Evolutionary conservation across 2,888 invertebrate genomes (phyloP).

Genomic region (Zygogramma bicolorata): DNA sequence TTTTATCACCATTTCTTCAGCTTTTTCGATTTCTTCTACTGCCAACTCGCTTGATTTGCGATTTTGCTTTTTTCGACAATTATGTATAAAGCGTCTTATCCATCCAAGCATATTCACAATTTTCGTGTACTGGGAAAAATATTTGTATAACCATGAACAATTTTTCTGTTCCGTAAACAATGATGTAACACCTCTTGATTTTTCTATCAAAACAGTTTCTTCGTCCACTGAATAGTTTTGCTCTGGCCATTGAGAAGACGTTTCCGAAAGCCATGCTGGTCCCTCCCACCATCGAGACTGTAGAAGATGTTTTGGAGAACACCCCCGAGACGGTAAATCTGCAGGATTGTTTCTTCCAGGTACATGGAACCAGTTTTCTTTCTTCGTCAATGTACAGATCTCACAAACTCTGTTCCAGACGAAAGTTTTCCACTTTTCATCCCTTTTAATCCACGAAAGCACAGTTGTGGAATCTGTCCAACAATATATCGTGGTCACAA

Average conservation of each 20-base stretch:
- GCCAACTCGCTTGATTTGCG: background rate
- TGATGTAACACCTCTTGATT: constrained; percentile 2
- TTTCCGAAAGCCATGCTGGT: constrained; percentile 42
- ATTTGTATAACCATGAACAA: background rate
- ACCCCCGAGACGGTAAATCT: constrained; percentile 52
- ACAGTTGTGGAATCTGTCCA: constrained; percentile 54
- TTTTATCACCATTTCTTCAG: constrained; percentile 13
- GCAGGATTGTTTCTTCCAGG: constrained; percentile 11
- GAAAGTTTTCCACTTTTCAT: constrained; percentile 49
- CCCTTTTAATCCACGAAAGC: constrained; percentile 49
- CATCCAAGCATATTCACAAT: background rate
- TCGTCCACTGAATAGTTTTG: constrained; percentile 30
- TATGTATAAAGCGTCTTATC: background rate
- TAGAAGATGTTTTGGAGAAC: constrained; percentile 46
- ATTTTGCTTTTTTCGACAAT: background rate
- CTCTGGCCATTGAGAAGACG: background rate
- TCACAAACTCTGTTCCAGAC: constrained; percentile 43
- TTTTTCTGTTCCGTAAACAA: background rate
- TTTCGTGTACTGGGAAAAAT: constrained; percentile 5
- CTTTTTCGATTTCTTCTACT: background rate
- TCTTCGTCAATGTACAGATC: constrained; percentile 46
- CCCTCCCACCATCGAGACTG: constrained; percentile 57
- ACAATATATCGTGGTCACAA: constrained; percentile 13
- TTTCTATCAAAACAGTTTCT: background rate
- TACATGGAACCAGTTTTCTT: constrained; percentile 16